Evolutionary conservation across 2,113 vertebrate species (phyloP).

Genomic region (Corythornis vintsioides): DNA sequence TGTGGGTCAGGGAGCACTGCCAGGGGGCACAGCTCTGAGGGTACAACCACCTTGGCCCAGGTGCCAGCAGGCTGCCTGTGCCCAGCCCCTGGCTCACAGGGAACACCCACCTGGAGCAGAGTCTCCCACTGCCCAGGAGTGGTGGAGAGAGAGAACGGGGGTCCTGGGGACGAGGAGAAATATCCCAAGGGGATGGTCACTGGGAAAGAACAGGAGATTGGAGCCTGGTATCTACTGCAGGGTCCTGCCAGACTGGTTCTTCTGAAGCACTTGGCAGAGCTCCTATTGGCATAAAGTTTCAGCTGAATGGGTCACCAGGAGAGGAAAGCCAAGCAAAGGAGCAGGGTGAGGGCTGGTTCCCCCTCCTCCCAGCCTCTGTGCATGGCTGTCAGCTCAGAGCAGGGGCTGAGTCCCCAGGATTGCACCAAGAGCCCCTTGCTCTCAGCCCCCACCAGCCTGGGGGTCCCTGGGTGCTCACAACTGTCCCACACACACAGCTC

Average conservation of each 20-base stretch:
- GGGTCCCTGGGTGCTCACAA: neutral
- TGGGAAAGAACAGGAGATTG: neutral
- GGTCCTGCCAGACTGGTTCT: neutral
- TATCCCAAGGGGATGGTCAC: neutral
- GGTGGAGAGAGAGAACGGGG: too few relatives aligned
- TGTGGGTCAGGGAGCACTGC: fast-evolving
- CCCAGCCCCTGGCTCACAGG: too few relatives aligned
- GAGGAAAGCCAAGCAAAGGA: neutral
- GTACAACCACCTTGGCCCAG: too few relatives aligned
- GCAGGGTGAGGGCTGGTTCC: neutral
- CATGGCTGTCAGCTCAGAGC: neutral
- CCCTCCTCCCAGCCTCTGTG: neutral
- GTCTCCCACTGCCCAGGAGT: too few relatives aligned
- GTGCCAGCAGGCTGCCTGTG: neutral
- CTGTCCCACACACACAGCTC: neutral
- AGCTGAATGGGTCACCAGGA: neutral
- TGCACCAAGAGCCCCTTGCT: neutral
- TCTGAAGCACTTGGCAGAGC: neutral
- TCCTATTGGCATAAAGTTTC: neutral
- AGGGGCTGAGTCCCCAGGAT: fast-evolving
- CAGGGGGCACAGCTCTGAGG: fast-evolving
- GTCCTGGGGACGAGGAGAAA: neutral
- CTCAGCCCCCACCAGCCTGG: neutral
- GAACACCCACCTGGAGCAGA: too few relatives aligned
- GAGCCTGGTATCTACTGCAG: neutral